These are phyloP conservation scores for Acanthiza pusilla DNA, from an alignment of 2,797 vertebrate genomes.

Conservation along the genomic window DNA sequence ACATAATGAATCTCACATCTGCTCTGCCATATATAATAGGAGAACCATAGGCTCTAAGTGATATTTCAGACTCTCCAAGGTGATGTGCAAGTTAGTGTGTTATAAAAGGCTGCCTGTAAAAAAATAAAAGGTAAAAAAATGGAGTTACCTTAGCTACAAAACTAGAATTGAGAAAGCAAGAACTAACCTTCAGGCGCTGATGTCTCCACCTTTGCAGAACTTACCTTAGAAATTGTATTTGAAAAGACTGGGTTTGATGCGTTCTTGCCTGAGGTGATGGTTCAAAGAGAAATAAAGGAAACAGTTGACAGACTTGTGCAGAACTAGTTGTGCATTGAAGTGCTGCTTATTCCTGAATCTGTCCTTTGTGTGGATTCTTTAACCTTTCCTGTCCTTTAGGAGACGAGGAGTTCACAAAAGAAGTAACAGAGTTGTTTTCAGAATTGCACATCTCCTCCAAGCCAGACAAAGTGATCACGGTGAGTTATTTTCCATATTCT, in stretches of 20 bases:
- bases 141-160: not conserved
- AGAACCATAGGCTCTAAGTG: constrained; percentile 41
- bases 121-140: not conserved
- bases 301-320: not conserved
- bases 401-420: constrained; percentile 84
- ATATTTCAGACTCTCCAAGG: constrained; percentile 36
- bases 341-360: not conserved
- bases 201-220: not conserved
- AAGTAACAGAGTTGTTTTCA: constrained; percentile 81
- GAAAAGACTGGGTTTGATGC: not conserved
- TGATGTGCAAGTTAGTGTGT: constrained; percentile 5
- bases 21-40: constrained; percentile 11
- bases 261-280: not conserved
- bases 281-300: not conserved
- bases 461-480: constrained; percentile 82
- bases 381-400: constrained; percentile 69
- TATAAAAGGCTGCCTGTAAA: constrained; percentile 5
- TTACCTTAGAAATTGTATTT: not conserved
- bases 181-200: not conserved
- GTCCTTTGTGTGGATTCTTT: constrained; percentile 3
- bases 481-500: constrained; percentile 61
- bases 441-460: constrained; percentile 79
- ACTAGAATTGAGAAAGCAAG: not conserved
- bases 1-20: constrained; percentile 44
- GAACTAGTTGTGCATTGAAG: not conserved